Evolutionary conservation across 2,888 invertebrate genomes (phyloP).

Genomic region (Archips xylosteana): DNA sequence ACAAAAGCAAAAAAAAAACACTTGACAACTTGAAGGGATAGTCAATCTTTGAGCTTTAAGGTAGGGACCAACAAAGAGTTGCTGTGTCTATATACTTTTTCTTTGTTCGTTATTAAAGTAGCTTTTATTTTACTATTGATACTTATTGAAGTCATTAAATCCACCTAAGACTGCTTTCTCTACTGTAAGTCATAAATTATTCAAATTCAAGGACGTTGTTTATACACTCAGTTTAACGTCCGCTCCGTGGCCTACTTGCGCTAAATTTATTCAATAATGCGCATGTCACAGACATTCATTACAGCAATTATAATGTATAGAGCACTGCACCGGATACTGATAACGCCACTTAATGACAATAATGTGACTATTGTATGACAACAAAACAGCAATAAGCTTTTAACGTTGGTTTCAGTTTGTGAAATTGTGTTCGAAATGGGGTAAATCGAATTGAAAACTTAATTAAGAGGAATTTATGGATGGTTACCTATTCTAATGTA

Average conservation of each 20-base stretch:
- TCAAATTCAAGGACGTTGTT: slow-evolving; percentile 10
- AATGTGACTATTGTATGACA: background rate
- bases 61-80: too few species aligned
- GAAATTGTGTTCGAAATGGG: too few species aligned
- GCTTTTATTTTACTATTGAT: background rate
- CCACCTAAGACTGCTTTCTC: slow-evolving; percentile 10
- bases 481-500: too few species aligned
- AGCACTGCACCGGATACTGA: slow-evolving; percentile 16
- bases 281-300: slow-evolving; percentile 9
- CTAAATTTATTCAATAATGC: slow-evolving; percentile 19
- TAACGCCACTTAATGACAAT: slow-evolving; percentile 1
- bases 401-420: too few species aligned
- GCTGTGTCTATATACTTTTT: too few species aligned
- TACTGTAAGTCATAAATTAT: slow-evolving; percentile 18
- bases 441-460: too few species aligned
- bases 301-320: slow-evolving; percentile 6
- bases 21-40: too few species aligned
- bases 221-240: slow-evolving; percentile 10
- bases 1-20: too few species aligned
- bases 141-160: background rate
- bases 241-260: slow-evolving; percentile 15
- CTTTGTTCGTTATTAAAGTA: background rate
- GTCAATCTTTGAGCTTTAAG: too few species aligned
- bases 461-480: too few species aligned
- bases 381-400: background rate